Evolutionary conservation across 30 jellyfish, hydroid and myxozoan species (phyloP), one percentile per base, ranked within the genome.

Genomic region (Pseudorhiza aurosa): DNA sequence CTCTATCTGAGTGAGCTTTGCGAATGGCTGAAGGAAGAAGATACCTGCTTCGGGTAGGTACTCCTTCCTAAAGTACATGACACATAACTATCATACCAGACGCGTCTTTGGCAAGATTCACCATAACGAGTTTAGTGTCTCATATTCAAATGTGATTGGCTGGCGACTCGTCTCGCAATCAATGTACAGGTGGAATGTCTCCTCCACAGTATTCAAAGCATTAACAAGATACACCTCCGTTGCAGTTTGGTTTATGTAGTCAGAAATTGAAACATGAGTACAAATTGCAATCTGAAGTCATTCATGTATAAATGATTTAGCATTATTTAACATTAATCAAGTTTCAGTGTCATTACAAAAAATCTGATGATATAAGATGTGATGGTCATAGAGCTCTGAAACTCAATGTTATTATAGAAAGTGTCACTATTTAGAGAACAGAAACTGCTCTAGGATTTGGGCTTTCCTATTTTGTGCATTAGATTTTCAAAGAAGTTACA

Each of bases 121-220:
- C 24, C 74, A 39, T 29, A 72, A 72, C 72, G 72, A 51, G 86
- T 27, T 72, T 12, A 0, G 64, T 21, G 65, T 19, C 24, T 18
- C 35, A 53, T 53, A 7, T 47, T 47, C 29, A 2, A 72, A 72
- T 39, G 28, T 72, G 86, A 72, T 72, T 72, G 86, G 86, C 64
- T 72, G 62, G 45, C 31, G 31, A 24, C 27, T 33, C 14, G 39
- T 19, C 37, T 1, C n/a, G n/a, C n/a, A n/a, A 53, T 32, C 37
- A 43, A 72, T 51, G 75, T 53, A 72, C 86, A 72, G 86, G 86
- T 72, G 86, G 86, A 72, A 53, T 72, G 85, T 49, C 72, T 71
- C 85, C 71, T 57, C 71, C 71, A 42, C 71, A 57, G 9, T 22
- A 9, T 42, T 42, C 11, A 42, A 42, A 42, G 55, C 55, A 42